Conservation (phyloP, 2,797 vertebrate species). For the Garrulus glandarius region DNA sequence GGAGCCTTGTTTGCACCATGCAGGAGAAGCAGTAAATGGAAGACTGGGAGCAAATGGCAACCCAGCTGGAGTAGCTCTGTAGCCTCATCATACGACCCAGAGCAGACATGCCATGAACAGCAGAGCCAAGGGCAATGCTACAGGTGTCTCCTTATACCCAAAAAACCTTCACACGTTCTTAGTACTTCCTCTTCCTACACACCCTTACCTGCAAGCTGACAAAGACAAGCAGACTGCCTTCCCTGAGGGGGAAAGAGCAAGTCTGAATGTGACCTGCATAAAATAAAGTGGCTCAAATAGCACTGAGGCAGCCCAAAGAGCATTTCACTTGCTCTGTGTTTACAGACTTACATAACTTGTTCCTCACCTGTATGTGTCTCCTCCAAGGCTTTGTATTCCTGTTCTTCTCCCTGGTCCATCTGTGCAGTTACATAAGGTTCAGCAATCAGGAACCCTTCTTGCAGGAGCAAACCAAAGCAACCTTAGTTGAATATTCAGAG, state of each 20-base stretch:
- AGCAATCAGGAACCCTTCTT: not conserved
- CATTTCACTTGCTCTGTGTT: not conserved
- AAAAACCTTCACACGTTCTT: not conserved
- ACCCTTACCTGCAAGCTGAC: not conserved
- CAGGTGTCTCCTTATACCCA: not conserved
- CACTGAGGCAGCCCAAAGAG: not conserved
- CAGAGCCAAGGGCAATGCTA: not conserved
- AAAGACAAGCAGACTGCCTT: not conserved
- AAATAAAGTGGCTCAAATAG: not conserved
- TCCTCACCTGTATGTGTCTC: not conserved
- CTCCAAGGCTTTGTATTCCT: not conserved
- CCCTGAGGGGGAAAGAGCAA: not conserved
- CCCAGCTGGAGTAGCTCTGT: not conserved
- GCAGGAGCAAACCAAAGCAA: not conserved
- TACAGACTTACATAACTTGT: not conserved
- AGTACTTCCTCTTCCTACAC: not conserved
- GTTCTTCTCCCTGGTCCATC: conserved; percentile 9
- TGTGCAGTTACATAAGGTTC: not conserved
- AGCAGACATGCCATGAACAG: not conserved
- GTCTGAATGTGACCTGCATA: not conserved
- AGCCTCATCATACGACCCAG: rapidly evolving
- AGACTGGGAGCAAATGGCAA: not conserved
- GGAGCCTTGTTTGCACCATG: not conserved
- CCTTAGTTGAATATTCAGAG: not conserved
- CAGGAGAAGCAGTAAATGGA: not conserved